phyloP scores from a whole-genome alignment of 2,113 vertebrate species.

The Mormyrus lacerda region DNA sequence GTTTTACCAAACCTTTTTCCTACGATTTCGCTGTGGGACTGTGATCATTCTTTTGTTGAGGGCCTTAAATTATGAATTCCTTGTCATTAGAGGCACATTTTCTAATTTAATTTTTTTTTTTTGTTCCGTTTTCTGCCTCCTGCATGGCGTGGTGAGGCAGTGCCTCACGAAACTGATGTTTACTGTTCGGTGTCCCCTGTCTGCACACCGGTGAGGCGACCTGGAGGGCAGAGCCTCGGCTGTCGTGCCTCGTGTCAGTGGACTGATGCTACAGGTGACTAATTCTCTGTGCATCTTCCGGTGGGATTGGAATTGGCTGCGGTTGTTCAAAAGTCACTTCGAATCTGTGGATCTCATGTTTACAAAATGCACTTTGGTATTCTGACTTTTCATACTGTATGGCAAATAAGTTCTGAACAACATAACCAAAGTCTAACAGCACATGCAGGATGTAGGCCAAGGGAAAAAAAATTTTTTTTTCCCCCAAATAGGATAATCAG shows the following conservation, averaged over 20 bases:
- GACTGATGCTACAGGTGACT: neutral
- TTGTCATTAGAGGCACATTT: slow-evolving; percentile 1
- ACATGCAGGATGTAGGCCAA: neutral
- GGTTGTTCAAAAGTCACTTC: neutral
- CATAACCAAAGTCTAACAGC: neutral
- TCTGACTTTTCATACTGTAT: slow-evolving; percentile 17
- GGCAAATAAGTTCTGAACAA: neutral
- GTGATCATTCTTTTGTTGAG: neutral
- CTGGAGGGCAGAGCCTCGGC: neutral
- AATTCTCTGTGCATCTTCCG: neutral
- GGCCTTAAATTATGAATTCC: neutral
- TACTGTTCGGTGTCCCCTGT: neutral
- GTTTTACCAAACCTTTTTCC: neutral
- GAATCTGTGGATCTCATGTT: neutral
- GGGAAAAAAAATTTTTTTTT: neutral
- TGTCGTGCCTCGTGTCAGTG: neutral
- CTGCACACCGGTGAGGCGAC: neutral
- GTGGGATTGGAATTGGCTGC: neutral
- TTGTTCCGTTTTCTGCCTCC: neutral
- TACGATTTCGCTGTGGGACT: neutral
- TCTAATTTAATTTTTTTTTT: neutral
- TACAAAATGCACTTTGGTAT: slow-evolving; percentile 18
- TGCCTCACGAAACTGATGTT: neutral
- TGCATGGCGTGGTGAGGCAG: neutral
- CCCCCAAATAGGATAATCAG: neutral